Evolutionary conservation across 2,113 vertebrate species (phyloP).

Genomic region (Tricholaema leucomelas): DNA sequence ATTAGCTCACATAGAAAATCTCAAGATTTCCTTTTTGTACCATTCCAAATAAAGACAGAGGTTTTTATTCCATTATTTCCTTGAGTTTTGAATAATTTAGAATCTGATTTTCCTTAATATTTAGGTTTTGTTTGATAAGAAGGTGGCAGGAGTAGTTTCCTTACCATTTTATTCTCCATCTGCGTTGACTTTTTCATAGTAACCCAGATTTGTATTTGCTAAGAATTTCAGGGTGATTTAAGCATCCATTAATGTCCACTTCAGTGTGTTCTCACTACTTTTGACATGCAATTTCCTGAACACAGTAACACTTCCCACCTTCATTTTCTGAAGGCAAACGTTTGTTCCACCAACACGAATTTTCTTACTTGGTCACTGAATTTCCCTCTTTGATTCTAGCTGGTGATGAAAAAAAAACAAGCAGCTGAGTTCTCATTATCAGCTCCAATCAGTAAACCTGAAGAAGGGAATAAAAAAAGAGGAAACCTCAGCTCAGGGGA

Average conservation of each 20-base stretch:
- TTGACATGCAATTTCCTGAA: constrained; percentile 38
- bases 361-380: not conserved
- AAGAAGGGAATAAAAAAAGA: constrained; percentile 35
- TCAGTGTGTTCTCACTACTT: not conserved
- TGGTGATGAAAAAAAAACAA: not conserved
- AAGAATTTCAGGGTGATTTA: constrained; percentile 40
- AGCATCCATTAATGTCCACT: not conserved
- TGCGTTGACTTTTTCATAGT: not conserved
- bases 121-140: not conserved
- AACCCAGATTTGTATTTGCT: not conserved
- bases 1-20: not conserved
- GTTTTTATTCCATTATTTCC: not conserved
- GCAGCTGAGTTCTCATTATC: constrained; percentile 23
- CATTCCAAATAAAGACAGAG: not conserved
- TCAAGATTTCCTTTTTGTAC: not conserved
- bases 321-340: not conserved
- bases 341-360: not conserved
- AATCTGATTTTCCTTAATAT: not conserved
- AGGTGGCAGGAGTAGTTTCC: not conserved
- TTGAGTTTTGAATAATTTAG: not conserved
- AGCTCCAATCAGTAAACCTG: constrained; percentile 50
- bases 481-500: constrained; percentile 60
- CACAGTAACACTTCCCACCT: not conserved
- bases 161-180: not conserved
- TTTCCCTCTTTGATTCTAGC: not conserved